phyloP scores from a whole-genome alignment of 1,140 invertebrate species.

The Pogonomyrmex barbatus region DNA sequence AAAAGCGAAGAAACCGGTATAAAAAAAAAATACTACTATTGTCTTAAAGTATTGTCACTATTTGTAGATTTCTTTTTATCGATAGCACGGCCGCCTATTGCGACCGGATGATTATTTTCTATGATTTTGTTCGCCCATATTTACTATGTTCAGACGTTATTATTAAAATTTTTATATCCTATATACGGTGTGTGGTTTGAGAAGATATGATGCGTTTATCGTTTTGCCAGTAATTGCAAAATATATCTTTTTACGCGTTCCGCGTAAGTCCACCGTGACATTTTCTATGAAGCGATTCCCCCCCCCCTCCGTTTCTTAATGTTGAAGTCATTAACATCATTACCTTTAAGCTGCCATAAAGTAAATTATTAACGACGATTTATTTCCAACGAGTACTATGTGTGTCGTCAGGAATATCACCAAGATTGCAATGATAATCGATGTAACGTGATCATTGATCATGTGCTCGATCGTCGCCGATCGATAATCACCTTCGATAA shows the following conservation, averaged over 20 bases:
- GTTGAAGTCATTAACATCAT: slow-evolving; percentile 29
- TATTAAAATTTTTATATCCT: slow-evolving; percentile 50
- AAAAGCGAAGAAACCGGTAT: slow-evolving; percentile 19
- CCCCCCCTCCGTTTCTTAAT: not conserved
- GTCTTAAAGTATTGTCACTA: slow-evolving; percentile 49
- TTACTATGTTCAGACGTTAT: slow-evolving; percentile 39
- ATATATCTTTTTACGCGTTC: slow-evolving; percentile 32
- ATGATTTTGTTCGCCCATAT: slow-evolving; percentile 47
- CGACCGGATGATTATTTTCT: slow-evolving; percentile 66
- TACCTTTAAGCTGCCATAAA: slow-evolving; percentile 46
- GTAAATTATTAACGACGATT: slow-evolving; percentile 37
- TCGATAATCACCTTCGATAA: not conserved
- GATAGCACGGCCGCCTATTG: slow-evolving; percentile 60
- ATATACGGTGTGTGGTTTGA: not conserved
- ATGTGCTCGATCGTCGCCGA: not conserved
- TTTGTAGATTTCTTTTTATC: slow-evolving; percentile 72
- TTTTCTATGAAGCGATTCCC: slow-evolving; percentile 38
- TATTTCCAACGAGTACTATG: slow-evolving; percentile 26
- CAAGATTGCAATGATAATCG: slow-evolving; percentile 15
- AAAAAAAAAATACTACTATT: slow-evolving; percentile 3
- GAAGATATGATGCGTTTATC: not conserved
- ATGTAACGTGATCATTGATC: slow-evolving; percentile 6
- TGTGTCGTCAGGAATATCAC: not conserved
- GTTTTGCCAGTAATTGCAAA: not conserved
- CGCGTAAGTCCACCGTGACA: slow-evolving; percentile 29